Evolutionary conservation across 1,140 invertebrate species (phyloP), one percentile per base, ranked within the genome.

Genomic region (Reticulitermes speratus): DNA sequence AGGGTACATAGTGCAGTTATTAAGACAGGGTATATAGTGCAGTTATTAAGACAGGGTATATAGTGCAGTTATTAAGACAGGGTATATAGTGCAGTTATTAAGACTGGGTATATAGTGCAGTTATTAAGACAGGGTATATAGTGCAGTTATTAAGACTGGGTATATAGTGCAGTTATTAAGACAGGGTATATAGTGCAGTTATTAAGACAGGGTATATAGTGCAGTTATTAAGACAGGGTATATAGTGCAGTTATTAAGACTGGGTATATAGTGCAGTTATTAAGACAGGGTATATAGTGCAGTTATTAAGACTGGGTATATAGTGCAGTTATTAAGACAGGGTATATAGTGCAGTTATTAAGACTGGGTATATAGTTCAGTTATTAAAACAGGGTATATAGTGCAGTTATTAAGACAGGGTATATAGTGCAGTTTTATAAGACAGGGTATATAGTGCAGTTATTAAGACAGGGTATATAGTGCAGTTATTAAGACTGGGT

Each of bases 231-330:
- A 12, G 16, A 45, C 82, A n/a, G 25, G 96, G 96, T 92, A 92
- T 93, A 87, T 95, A 91, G 87, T 91, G 91, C 52, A 21, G 1
- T 21, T 21, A 5, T 38, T 83, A 23, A 12, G 16, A 12, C 90
- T 97, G 25, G 96, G 96, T 92, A 92, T 93, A 87, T 95, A 91
- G 87, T 91, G 91, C 52, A 21, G 1, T 21, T 21, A 5, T 38
- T 83, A 23, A 12, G 16, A 45, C 82, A n/a, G n/a, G n/a, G n/a
- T n/a, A n/a, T n/a, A n/a, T n/a, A n/a, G n/a, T n/a, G n/a, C n/a
- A n/a, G n/a, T n/a, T n/a, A n/a, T n/a, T n/a, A n/a, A n/a, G n/a
- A 12, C 90, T 97, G 25, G 96, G 96, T 92, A 92, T 93, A 87
- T 95, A 91, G 87, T 91, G 91, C 52, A 21, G 1, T 21, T 21